These are phyloP conservation scores for Lagodon rhomboides DNA, from an alignment of 2,797 vertebrate species.

Conservation along the genomic window DNA sequence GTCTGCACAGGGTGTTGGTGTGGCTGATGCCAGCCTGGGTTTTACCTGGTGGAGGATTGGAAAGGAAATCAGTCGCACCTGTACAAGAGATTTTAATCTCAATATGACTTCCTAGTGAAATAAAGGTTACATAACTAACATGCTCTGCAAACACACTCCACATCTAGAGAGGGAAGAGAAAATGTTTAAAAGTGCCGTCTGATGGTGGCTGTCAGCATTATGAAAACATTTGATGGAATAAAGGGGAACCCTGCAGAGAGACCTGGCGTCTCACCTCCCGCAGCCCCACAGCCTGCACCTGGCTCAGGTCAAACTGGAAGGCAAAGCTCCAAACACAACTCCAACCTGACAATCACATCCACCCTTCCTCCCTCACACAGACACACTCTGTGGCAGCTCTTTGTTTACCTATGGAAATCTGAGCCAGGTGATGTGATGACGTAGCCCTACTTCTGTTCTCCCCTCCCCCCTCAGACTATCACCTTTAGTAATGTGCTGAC, in stretches of 20 bases:
- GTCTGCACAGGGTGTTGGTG: too few relatives aligned
- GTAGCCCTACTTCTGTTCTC: slow-evolving; percentile 31
- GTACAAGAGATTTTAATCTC: too few relatives aligned
- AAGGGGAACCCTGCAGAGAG: background rate
- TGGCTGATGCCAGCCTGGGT: too few relatives aligned
- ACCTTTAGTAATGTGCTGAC: background rate
- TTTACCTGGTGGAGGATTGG: too few relatives aligned
- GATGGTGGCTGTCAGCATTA: slow-evolving; percentile 5
- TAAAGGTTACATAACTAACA: background rate
- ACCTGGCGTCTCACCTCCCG: slow-evolving; percentile 17
- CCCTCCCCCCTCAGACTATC: slow-evolving; percentile 20
- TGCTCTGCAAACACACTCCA: slow-evolving; percentile 18
- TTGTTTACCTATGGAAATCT: slow-evolving; percentile 81
- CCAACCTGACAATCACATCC: slow-evolving; percentile 11
- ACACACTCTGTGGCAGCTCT: slow-evolving; percentile 32
- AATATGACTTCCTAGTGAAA: too few relatives aligned
- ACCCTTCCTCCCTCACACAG: slow-evolving; percentile 4
- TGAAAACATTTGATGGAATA: background rate
- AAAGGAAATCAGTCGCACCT: too few relatives aligned
- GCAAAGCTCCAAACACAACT: slow-evolving; percentile 4
- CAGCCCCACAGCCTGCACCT: slow-evolving; percentile 30
- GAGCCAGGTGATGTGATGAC: slow-evolving; percentile 76
- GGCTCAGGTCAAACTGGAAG: slow-evolving; percentile 42
- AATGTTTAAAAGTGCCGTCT: background rate
- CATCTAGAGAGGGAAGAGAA: too few relatives aligned